Base-by-base conservation (phyloP, 1,140 invertebrate genomes). In the Drosophila repletoides region DNA sequence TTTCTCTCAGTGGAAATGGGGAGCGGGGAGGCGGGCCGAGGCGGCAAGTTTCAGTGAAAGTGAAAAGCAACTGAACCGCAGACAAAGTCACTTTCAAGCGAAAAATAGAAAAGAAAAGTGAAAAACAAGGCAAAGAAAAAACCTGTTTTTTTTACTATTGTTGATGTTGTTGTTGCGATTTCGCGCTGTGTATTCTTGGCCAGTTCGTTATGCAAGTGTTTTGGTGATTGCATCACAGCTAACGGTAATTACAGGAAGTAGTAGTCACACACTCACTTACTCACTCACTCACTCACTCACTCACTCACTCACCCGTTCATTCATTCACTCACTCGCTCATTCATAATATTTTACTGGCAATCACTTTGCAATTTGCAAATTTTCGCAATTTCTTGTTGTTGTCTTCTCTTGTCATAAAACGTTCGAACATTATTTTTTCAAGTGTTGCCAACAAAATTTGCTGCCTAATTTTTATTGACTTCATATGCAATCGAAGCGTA, bases 181-280 rank as follows among this genome's bases (percentile, higher is more conserved):
- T 31, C 19, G 46, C 19, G 51, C 29, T 69, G 70, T 69, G 74
- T 84, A 83, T 83, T 84, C 79, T 84, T 74, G 74, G 74, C 80
- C 80, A 86, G 79, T 86, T 63, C 34, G 76, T 84, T 84, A 86
- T 86, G 79, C 79, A 84, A 83, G 38, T 17, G 34, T 12, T 41
- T 28, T 21, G 36, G 36, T 33, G 55, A 71, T 84, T 84, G 60
- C 79, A 73, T 84, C 80, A 84, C 61, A 56, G 53, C 53, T 19
- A 71, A 80, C 59, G 14, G 26, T 79, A 83, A 83, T 84, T 86
- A 52, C 80, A 84, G 79, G 79, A 84, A 84, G 66, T 53, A 29
- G 40, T 24, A 40, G 21, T 29, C 29, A 9, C 12, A 3, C 22
- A 31, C 22, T 2, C 19, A 31, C 28, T 29, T 45, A 45, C 36